phyloP scores from a whole-genome alignment of 2,888 invertebrate genomes.

The Mystacides longicornis region DNA sequence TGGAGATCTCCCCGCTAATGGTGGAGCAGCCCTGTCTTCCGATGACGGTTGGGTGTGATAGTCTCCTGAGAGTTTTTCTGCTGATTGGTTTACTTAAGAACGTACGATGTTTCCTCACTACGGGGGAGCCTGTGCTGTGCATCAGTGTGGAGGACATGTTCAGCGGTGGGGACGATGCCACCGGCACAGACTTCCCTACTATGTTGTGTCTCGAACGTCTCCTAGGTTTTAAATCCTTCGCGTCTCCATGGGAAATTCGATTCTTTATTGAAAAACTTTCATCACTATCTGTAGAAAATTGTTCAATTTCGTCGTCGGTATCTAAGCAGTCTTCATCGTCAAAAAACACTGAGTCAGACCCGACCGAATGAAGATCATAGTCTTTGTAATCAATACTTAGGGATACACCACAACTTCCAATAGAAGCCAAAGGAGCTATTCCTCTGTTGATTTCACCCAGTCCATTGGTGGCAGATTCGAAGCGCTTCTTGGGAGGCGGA shows the following conservation, averaged over 20 bases:
- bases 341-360: slow-evolving; percentile 74
- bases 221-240: slow-evolving; percentile 22
- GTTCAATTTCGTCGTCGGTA: slow-evolving; percentile 79
- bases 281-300: slow-evolving; percentile 78
- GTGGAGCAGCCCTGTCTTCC: slow-evolving; percentile 22
- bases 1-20: slow-evolving; percentile 23
- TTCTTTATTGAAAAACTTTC: slow-evolving; percentile 35
- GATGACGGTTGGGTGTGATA: slow-evolving; percentile 24
- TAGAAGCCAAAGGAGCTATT: slow-evolving; percentile 71
- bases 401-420: slow-evolving; percentile 69
- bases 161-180: slow-evolving; percentile 29
- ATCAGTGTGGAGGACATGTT: slow-evolving; percentile 14
- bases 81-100: slow-evolving; percentile 40
- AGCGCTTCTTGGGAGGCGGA: slow-evolving; percentile 24
- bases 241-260: slow-evolving; percentile 22
- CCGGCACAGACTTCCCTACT: slow-evolving; percentile 33
- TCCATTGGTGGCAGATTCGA: slow-evolving; percentile 4
- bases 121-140: slow-evolving; percentile 19
- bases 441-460: slow-evolving; percentile 36
- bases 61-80: slow-evolving; percentile 33
- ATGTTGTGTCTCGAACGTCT: slow-evolving; percentile 23
- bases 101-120: slow-evolving; percentile 29
- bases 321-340: slow-evolving; percentile 57
- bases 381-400: slow-evolving; percentile 58
- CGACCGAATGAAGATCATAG: slow-evolving; percentile 62